Base-by-base conservation (phyloP, 2,113 vertebrate species). In the Donacobius atricapilla region DNA sequence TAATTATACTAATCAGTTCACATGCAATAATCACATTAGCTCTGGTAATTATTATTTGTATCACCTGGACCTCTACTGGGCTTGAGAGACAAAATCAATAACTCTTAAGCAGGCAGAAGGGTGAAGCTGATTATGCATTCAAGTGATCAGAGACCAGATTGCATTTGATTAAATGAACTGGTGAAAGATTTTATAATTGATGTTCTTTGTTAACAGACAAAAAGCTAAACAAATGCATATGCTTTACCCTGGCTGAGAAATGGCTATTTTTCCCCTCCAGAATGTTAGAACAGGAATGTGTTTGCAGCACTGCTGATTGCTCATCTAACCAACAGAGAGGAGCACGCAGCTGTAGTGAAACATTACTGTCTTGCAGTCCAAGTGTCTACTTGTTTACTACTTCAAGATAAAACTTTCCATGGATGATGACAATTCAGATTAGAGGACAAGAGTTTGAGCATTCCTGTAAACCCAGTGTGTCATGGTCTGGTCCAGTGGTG, bases 1-100 rank as follows among this genome's bases (percentile, higher is more conserved):
- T 97, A 97, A 98, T 97, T 97, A 96, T 76, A 97, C 73, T 92
- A 97, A 97, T 97, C 83, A 97, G 89, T 97, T 98, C 96, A 84
- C 90, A 96, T 89, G 72, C 56, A 94, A 75, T 97, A 97, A 97
- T 97, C 16, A 7, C 79, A 96, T 97, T 98, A 97, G 69, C 87
- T 96, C 64, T 93, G 93, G 91, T 97, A 97, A 98, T 97, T 97
- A 94, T 97, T 97, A 79, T 94, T 96, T 94, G 69, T 92, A 93
- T 98, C 96, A 98, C 97, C 84, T 96, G 89, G 83, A 96, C 89
- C 73, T 89, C 37, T 96, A 13, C 96, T 98, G 97, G 80, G 94
- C 95, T 95, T 97, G 97, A 96, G 87, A 94, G 79, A 91, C 94
- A 96, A 91, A 97, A 97, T 97, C 92, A 97, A 95, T 97, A 97